Base-by-base conservation (phyloP, 2,113 vertebrate species). In the Coregonus clupeaformis region DNA sequence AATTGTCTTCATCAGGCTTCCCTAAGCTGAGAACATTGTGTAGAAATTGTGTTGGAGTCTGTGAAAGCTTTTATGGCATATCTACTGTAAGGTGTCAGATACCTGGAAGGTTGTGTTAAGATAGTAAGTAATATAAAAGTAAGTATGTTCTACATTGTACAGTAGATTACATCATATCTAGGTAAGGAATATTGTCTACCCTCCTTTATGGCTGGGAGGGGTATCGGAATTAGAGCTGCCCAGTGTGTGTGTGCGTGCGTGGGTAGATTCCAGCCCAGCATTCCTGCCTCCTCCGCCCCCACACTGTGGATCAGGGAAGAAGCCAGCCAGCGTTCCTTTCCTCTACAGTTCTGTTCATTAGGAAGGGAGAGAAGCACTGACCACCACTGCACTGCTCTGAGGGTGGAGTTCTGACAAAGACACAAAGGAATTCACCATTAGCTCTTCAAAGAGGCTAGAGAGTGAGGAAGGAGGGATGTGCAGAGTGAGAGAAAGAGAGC, bases 341-440 rank as follows among this genome's bases (percentile, higher is more conserved):
- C 69, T 79, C 70, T 79, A 68, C 71, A 77, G 73, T 77, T 71
- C 64, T 78, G 77, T 81, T 85, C 79, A 83, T 89, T 84, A 84
- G 72, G 24, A 9, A 42, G 36, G 36, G 76, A 74, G 74, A 76
- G 71, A 79, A 59, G 63, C 60, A 69, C 65, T 80, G 85, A 84
- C 82, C 80, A 63, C 77, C 66, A 7, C 66, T 66, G 75, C 71
- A 80, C 72, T 73, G 68, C 70, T 22, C 66, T 72, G 9, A 47
- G 83, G 82, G 76, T 74, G 74, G 84, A 85, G 36, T 77, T 74
- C 29, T 4, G 42, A 71, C 77, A 82, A 69, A 85, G 70, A 77
- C 75, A 86, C 75, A 78, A 78, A 88, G 80, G 82, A 88, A 88
- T 88, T 78, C 75, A 74, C 71, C 75, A 77, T 78, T 70, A 78